phyloP scores from a whole-genome alignment of 2,113 vertebrate genomes.

The Gambusia affinis region DNA sequence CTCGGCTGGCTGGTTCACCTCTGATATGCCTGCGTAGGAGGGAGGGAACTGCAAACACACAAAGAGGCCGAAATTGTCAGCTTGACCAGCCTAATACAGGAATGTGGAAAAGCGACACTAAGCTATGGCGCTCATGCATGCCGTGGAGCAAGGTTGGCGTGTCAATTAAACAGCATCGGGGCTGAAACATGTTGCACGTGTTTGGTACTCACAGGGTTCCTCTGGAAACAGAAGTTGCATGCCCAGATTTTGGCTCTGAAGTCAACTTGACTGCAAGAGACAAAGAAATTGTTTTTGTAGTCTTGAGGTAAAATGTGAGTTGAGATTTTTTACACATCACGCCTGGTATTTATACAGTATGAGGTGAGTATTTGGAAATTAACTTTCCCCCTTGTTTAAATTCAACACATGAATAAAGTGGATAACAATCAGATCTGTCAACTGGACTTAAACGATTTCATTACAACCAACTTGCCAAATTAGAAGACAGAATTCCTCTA shows the following conservation, averaged over 20 bases:
- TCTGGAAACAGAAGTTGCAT: slow-evolving; percentile 98
- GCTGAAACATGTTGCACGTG: fast-evolving
- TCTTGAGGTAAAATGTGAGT: background rate
- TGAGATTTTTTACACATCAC: slow-evolving; percentile 1
- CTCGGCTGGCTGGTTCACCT: slow-evolving; percentile 95
- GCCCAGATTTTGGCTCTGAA: slow-evolving; percentile 98
- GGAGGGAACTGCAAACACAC: slow-evolving; percentile 88
- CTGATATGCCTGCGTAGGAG: slow-evolving; percentile 93
- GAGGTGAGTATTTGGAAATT: background rate
- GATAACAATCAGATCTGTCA: background rate
- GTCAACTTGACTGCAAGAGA: slow-evolving; percentile 90
- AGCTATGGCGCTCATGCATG: fast-evolving
- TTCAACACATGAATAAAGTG: background rate
- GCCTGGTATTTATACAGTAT: background rate
- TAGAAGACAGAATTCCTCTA: background rate
- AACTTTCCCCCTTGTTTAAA: background rate
- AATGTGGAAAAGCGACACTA: slow-evolving; percentile 12
- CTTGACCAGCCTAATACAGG: slow-evolving; percentile 14
- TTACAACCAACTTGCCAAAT: background rate
- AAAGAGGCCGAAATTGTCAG: slow-evolving; percentile 34
- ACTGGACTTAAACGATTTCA: background rate
- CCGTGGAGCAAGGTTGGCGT: background rate
- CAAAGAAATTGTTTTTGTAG: background rate
- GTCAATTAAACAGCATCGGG: background rate
- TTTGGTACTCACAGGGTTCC: slow-evolving; percentile 87